Base-by-base conservation (phyloP, 2,888 invertebrate genomes). In the Coenonympha glycerion region DNA sequence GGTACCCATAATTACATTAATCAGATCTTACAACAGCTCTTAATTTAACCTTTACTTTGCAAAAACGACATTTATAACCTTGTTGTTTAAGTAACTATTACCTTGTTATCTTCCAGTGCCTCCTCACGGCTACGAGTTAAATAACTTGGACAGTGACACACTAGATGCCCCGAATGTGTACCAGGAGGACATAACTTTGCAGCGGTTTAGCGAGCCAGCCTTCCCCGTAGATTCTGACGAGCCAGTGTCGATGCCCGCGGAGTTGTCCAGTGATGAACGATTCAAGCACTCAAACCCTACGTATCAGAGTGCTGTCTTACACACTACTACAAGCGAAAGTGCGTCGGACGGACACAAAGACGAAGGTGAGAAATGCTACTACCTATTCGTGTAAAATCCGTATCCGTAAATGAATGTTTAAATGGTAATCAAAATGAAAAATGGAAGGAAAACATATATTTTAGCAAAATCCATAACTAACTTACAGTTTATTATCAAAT, bases 241-340 rank as follows among this genome's bases (percentile, higher is more conserved):
- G 61, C 83, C 79, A 21, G 87, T 81, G 51, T 88, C 83, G 26
- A 88, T 77, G 87, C 86, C 81, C 51, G 80, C 70, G 28, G 79
- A 73, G 22, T 62, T 81, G 34, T 76, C 76, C 36, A 79, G 79
- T 30, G 83, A 81, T 40, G 87, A 86, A 59, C 83, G 88, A 53
- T 93, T 93, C 75, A 92, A 91, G 65, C 91, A 93, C 69, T 89
- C 92, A 48, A 93, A 91, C 65, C 93, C 93, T 0, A 89, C 91
- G 28, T 93, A 94, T 69, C 93, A 93, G 67, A 92, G 93, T 55
- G 93, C 93, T 9, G 91, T 93, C 67, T 88, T 92, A 2, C 89
- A 88, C 54, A 86, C 87, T 44, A 76, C 62, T 2, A 89, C 90
- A 49, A 76, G 68, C 47, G 84, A 81, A 41, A 69, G 67, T 8